Conservation (phyloP, 2,888 invertebrate genomes). For the Uloborus plumipes region DNA sequence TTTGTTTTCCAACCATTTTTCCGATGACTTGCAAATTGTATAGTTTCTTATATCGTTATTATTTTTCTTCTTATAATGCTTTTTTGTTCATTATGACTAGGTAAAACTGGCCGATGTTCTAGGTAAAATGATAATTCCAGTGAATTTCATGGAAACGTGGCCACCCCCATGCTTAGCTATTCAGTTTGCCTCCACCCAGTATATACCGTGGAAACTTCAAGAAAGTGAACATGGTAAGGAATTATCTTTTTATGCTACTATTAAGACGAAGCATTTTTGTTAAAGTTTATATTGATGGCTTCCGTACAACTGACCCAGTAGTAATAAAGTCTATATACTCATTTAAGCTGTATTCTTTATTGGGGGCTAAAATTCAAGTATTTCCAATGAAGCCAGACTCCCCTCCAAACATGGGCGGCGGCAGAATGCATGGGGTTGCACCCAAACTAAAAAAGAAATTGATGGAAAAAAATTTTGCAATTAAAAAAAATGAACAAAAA, state of each 20-base stretch:
- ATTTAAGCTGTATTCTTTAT: too few relatives aligned
- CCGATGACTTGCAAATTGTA: not conserved
- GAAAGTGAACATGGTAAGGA: conserved; percentile 59
- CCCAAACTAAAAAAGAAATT: too few relatives aligned
- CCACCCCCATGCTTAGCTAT: conserved; percentile 72
- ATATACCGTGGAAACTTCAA: conserved; percentile 68
- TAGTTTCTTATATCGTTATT: not conserved
- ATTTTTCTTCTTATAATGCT: not conserved
- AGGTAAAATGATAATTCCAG: conserved; percentile 71
- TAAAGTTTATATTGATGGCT: too few relatives aligned
- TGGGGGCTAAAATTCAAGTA: too few relatives aligned
- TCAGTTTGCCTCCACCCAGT: conserved; percentile 73
- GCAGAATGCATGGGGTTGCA: too few relatives aligned
- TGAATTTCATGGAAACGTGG: conserved; percentile 71
- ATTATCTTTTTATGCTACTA: not conserved
- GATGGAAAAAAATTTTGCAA: too few relatives aligned
- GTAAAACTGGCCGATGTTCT: conserved; percentile 72
- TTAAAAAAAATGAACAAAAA: too few relatives aligned
- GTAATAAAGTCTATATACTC: too few relatives aligned
- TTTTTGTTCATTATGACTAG: conserved; percentile 62
- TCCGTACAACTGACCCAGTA: too few relatives aligned
- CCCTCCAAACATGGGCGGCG: too few relatives aligned
- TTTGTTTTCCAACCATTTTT: not conserved
- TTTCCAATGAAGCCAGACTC: too few relatives aligned
- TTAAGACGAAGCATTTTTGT: too few relatives aligned